Base-by-base conservation (phyloP, 2,888 invertebrate species). In the Agonopterix heracliana region DNA sequence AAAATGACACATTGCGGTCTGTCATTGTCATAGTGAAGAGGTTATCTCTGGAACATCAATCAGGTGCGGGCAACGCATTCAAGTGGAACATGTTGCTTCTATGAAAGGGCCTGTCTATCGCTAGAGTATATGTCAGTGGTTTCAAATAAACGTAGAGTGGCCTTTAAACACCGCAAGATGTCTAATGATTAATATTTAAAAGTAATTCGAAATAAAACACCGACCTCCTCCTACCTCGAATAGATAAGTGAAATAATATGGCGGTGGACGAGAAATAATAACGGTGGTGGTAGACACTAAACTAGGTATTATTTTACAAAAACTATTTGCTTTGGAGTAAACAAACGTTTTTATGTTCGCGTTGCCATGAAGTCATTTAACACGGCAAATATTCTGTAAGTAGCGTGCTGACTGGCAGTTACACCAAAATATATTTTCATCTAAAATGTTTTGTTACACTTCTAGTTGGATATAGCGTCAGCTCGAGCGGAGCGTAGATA, bases 401-500 rank as follows among this genome's bases (percentile, higher is more conserved):
- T 52, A 48, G 47, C 47, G 49, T 52, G 49, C 42, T 46, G 46
- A 52, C 36, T 41, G 36, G 45, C 48, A 48, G 46, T 54, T 48
- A 47, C 34, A 41, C 40, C 34, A 34, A 47, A 54, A 55, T 58
- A 53, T 57, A 59, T 55, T 53, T 55, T 49, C 48, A 62, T 62
- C 60, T 57, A 53, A 56, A 59, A 64, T 63, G 59, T 65, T 61
- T 62, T 63, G 55, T 57, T 57, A 56, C 59, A 61, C 56, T 64
- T 57, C 54, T 57, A 59, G 60, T 57, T 54, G 60, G 63, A 54
- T 59, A 63, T 61, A 59, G 59, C 65, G 63, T 67, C 66, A 66
- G 61, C 66, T 59, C 56, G 56, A 67, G 57, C 64, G 38, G n/a
- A 11, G 57, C 64, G 56, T 62, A 66, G 77, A 82, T 78, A 75